Conservation (phyloP, 2,797 vertebrate species). For the Gobionotothen gibberifrons region DNA sequence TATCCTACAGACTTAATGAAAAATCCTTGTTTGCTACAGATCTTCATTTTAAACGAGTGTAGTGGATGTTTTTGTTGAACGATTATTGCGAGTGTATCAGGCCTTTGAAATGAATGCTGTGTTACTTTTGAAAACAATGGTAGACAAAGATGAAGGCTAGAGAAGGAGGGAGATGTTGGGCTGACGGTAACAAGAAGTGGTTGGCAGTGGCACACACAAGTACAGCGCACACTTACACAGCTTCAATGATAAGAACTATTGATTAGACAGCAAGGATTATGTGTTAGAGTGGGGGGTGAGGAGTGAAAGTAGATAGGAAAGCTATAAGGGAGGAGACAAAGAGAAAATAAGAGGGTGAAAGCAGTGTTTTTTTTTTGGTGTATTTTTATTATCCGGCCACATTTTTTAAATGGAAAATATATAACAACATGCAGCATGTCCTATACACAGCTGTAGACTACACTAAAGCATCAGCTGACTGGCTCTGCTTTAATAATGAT, state of each 20-base stretch:
- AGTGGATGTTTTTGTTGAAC: constrained; percentile 42
- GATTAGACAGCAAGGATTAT: constrained; percentile 43
- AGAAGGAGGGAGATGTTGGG: constrained; percentile 10
- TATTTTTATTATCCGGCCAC: background rate
- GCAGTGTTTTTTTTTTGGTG: no score
- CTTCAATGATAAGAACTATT: constrained; percentile 42
- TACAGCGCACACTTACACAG: constrained; percentile 10
- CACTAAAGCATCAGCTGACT: background rate
- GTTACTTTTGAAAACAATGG: constrained; percentile 35
- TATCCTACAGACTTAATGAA: no score
- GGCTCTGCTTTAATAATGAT: background rate
- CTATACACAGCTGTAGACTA: background rate
- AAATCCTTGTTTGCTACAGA: no score
- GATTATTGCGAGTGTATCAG: constrained; percentile 18
- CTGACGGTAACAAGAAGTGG: constrained; percentile 31
- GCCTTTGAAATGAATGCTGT: constrained; percentile 24
- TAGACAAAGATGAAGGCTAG: constrained; percentile 10
- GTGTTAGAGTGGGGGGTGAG: constrained; percentile 18
- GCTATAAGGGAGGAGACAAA: constrained; percentile 9
- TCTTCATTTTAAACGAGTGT: background rate
- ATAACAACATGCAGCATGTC: background rate
- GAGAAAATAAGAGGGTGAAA: background rate
- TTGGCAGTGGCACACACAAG: background rate
- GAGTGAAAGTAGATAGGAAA: constrained; percentile 16
- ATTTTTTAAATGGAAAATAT: background rate